These are phyloP conservation scores for Gasterosteus nipponicus DNA, from an alignment of 2,113 vertebrate species.

Conservation along the genomic window DNA sequence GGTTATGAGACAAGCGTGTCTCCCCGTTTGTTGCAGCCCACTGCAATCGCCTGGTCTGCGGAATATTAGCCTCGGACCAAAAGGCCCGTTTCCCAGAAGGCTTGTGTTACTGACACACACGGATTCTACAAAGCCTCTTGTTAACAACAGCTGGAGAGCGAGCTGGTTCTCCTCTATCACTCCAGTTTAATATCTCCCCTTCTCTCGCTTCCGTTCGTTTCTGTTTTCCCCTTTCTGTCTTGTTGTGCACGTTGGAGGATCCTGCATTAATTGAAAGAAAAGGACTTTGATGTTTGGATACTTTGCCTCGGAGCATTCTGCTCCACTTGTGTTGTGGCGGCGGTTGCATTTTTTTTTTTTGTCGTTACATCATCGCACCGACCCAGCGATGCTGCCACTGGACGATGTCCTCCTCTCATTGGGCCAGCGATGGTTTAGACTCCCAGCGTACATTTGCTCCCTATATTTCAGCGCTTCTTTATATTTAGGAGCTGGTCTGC, in stretches of 20 bases:
- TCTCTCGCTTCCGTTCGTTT: conserved; percentile 49
- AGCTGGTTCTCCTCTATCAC: conserved; percentile 55
- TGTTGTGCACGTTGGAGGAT: conserved; percentile 33
- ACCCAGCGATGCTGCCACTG: conserved; percentile 23
- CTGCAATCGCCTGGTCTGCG: conserved; percentile 45
- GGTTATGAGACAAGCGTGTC: conserved; percentile 45
- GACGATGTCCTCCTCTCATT: conserved; percentile 36
- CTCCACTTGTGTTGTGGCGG: conserved; percentile 41
- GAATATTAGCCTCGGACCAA: conserved; percentile 71
- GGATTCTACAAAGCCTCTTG: conserved; percentile 65
- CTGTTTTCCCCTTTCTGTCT: conserved; percentile 44
- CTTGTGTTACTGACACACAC: conserved; percentile 73
- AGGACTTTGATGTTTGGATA: conserved; percentile 67
- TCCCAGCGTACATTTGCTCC: neutral
- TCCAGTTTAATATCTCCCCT: conserved; percentile 48
- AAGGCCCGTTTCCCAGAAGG: conserved; percentile 74
- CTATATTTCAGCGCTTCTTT: neutral
- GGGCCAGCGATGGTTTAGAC: conserved; percentile 8
- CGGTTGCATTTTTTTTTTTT: conserved; percentile 34
- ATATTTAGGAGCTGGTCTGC: neutral
- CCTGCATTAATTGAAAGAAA: conserved; percentile 60
- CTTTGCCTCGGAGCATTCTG: conserved; percentile 44
- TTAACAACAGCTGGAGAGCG: conserved; percentile 71
- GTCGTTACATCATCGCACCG: conserved; percentile 27
- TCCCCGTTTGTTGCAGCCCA: conserved; percentile 43